These are phyloP conservation scores for Jacana jacana DNA, from an alignment of 2,113 vertebrate species.

Conservation along the genomic window DNA sequence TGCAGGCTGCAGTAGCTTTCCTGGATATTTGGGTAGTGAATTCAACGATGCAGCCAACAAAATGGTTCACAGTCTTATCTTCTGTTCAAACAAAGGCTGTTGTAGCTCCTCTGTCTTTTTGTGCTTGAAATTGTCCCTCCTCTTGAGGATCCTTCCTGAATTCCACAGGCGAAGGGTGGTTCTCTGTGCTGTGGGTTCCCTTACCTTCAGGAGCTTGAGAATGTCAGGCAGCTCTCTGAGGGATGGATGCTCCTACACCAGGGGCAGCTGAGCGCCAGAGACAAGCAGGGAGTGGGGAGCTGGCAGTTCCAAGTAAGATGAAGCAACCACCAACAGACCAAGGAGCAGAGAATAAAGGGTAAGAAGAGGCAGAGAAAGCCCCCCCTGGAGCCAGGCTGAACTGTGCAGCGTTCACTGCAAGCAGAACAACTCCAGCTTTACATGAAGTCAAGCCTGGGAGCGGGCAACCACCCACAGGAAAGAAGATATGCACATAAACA, in stretches of 20 bases:
- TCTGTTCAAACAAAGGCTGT: fast-evolving
- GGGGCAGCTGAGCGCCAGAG: neutral
- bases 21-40: neutral
- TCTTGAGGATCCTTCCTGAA: neutral
- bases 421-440: neutral
- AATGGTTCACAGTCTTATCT: fast-evolving
- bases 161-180: neutral
- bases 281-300: too few species aligned
- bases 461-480: neutral
- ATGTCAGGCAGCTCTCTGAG: neutral
- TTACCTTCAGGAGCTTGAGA: neutral
- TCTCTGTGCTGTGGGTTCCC: neutral
- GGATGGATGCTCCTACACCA: neutral
- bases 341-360: neutral
- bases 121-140: neutral
- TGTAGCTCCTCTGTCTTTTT: neutral
- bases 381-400: neutral
- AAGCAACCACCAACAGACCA: neutral
- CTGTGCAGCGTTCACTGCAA: neutral
- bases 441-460: neutral
- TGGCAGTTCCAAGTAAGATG: fast-evolving
- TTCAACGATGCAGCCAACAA: neutral
- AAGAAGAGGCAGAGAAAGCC: neutral
- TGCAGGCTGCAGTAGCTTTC: neutral
- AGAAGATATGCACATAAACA: neutral